Conservation (phyloP, 2,797 vertebrate genomes). For the Ficedula albicollis region DNA sequence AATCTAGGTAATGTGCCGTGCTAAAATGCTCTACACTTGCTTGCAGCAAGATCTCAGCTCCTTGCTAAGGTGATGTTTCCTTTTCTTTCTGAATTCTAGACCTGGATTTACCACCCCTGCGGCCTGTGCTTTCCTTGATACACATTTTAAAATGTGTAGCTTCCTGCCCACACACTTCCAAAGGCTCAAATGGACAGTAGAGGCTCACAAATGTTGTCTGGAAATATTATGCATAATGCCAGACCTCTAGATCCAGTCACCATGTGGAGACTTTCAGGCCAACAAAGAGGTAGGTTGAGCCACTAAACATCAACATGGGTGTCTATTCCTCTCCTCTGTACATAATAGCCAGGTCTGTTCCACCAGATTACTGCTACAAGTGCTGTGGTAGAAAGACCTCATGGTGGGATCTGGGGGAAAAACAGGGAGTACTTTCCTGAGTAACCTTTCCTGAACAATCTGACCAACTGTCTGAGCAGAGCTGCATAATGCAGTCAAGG, state of each 20-base stretch:
- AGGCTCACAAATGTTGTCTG: neutral
- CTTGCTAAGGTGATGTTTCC: neutral
- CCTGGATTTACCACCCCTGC: neutral
- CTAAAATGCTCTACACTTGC: neutral
- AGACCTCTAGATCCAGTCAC: neutral
- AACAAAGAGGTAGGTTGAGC: neutral
- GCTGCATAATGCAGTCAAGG: neutral
- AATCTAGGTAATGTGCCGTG: slow-evolving; percentile 2
- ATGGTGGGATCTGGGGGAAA: neutral
- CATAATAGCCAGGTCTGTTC: neutral
- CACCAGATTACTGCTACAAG: neutral
- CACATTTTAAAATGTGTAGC: neutral
- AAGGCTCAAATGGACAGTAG: neutral
- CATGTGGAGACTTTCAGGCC: neutral
- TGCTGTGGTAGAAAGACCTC: neutral
- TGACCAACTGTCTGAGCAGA: neutral
- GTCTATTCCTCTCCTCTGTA: neutral
- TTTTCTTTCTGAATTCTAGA: neutral
- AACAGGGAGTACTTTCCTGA: neutral
- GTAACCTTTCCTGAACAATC: neutral
- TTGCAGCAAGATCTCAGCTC: neutral
- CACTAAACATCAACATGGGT: neutral
- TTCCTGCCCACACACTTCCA: neutral
- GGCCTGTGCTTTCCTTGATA: neutral
- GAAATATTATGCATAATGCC: neutral